These are phyloP conservation scores for Leptinotarsa peninsularis DNA, from an alignment of 2,888 invertebrate genomes.

Conservation along the genomic window DNA sequence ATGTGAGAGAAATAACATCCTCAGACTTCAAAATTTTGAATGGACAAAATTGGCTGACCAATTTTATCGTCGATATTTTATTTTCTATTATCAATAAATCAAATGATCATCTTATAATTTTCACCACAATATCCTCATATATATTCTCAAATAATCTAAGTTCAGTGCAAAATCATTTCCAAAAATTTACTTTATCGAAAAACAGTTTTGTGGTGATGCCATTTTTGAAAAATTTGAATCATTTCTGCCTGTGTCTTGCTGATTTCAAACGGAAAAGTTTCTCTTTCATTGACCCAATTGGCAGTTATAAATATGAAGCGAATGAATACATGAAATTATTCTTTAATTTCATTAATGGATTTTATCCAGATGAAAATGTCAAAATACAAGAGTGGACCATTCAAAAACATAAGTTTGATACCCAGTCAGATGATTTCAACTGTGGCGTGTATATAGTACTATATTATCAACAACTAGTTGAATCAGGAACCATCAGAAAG, in stretches of 20 bases:
- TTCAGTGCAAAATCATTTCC: neutral
- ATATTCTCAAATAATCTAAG: conserved; percentile 18
- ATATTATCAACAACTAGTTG: conserved; percentile 17
- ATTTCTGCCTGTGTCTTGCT: too few species aligned
- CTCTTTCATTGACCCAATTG: too few species aligned
- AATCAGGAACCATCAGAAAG: conserved; percentile 4
- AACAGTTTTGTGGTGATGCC: conserved; percentile 12
- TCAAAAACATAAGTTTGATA: neutral
- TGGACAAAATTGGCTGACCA: conserved; percentile 21
- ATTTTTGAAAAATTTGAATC: neutral
- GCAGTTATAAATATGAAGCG: neutral
- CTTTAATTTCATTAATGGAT: conserved; percentile 10
- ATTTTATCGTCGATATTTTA: conserved; percentile 32
- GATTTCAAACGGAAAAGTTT: too few species aligned
- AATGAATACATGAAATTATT: conserved; percentile 1
- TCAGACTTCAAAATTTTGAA: conserved; percentile 29
- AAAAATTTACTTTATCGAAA: neutral
- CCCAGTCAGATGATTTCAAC: conserved; percentile 7
- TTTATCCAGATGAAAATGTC: conserved; percentile 1
- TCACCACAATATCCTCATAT: neutral
- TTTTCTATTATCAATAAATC: conserved; percentile 24
- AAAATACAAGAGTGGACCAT: neutral
- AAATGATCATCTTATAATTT: conserved; percentile 1
- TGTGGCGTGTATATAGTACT: neutral
- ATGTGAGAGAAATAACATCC: conserved; percentile 25